Evolutionary conservation across 2,113 vertebrate species (phyloP).

Genomic region (Tapirus terrestris): DNA sequence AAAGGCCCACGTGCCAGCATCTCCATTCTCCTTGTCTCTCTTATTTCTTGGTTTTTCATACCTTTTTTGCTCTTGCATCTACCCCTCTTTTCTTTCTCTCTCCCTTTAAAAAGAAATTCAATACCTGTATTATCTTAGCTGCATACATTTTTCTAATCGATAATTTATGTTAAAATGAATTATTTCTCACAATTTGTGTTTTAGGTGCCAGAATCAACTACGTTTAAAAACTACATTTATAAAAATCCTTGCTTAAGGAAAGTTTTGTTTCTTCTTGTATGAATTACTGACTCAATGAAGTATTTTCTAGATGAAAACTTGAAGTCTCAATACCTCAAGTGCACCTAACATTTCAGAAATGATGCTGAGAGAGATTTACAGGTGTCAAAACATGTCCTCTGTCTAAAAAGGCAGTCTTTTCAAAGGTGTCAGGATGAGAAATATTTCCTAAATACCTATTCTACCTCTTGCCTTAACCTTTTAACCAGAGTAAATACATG

Average conservation of each 20-base stretch:
- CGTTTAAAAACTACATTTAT: conserved; percentile 3
- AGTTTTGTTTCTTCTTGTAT: neutral
- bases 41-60: neutral
- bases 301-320: neutral
- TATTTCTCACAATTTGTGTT: conserved; percentile 7
- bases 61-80: neutral
- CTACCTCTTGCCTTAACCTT: conserved; percentile 27
- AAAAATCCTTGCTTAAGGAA: conserved; percentile 54
- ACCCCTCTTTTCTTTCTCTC: neutral
- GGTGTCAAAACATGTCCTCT: conserved; percentile 58
- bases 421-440: conserved; percentile 56
- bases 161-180: conserved; percentile 1
- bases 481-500: conserved; percentile 10
- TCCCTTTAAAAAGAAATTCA: neutral
- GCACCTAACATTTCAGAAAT: conserved; percentile 57
- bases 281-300: conserved; percentile 29
- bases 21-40: neutral
- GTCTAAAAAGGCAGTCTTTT: conserved; percentile 53
- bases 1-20: neutral
- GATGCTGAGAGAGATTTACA: conserved; percentile 20
- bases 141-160: neutral
- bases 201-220: neutral
- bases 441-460: conserved; percentile 56
- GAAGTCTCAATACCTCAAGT: conserved; percentile 35
- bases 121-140: neutral